Evolutionary conservation across 2,797 vertebrate genomes (phyloP).

Genomic region (Salarias fasciatus): DNA sequence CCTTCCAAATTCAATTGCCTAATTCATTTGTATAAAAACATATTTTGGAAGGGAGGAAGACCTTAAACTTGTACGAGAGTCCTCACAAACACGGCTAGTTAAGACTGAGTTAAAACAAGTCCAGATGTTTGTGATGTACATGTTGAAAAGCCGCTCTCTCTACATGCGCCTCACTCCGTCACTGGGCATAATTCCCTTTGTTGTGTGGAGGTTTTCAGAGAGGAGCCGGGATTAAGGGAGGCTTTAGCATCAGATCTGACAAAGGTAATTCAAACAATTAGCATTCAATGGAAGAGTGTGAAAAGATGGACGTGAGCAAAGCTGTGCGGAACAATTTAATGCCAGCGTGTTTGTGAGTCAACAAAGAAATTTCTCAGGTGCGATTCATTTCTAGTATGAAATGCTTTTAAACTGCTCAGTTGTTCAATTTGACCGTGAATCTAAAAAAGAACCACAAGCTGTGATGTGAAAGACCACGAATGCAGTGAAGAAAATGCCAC

Average conservation of each 20-base stretch:
- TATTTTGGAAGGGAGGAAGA: too few species aligned
- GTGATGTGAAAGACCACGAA: constrained; percentile 11
- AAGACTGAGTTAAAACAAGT: too few species aligned
- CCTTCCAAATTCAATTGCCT: too few species aligned
- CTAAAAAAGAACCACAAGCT: background rate
- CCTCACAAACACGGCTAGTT: background rate
- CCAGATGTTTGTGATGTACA: background rate
- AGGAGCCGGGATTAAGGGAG: constrained; percentile 53
- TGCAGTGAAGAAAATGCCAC: background rate
- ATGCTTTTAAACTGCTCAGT: constrained; percentile 15
- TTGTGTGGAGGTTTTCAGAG: constrained; percentile 54
- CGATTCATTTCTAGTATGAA: constrained; percentile 16
- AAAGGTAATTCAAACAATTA: constrained; percentile 64
- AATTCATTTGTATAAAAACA: too few species aligned
- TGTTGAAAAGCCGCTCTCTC: constrained; percentile 22
- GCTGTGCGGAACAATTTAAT: constrained; percentile 28
- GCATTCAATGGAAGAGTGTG: constrained; percentile 38
- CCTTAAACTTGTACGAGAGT: background rate
- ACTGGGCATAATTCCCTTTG: constrained; percentile 20
- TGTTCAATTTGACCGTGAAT: constrained; percentile 13
- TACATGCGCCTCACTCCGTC: constrained; percentile 22
- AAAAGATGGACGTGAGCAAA: constrained; percentile 50
- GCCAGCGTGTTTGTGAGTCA: constrained; percentile 21
- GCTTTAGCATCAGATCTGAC: constrained; percentile 62
- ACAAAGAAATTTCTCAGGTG: constrained; percentile 19